Evolutionary conservation across 2,113 vertebrate species (phyloP).

Genomic region (Lagenorhynchus albirostris): DNA sequence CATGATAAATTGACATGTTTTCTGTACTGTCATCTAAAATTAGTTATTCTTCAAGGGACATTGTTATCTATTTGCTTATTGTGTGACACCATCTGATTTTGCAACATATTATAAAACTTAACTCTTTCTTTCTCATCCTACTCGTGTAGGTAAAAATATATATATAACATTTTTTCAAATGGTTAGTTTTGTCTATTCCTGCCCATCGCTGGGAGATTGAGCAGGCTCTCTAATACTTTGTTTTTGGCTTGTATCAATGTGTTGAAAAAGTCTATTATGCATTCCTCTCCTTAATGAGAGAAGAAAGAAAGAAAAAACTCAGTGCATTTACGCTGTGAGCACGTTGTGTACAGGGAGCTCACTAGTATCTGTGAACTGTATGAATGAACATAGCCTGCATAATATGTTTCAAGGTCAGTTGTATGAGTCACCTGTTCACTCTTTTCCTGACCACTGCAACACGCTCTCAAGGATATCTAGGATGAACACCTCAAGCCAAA

Average conservation of each 20-base stretch:
- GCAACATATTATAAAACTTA: not conserved
- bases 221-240: not conserved
- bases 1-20: constrained; percentile 45
- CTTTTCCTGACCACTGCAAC: not conserved
- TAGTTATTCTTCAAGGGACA: constrained; percentile 15
- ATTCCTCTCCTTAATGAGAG: not conserved
- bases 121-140: not conserved
- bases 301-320: not conserved
- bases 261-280: not conserved
- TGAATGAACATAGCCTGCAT: not conserved
- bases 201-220: not conserved
- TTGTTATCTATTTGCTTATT: constrained; percentile 54
- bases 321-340: not conserved
- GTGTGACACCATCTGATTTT: constrained; percentile 15
- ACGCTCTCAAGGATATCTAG: not conserved
- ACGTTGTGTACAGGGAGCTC: not conserved
- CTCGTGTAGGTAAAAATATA: not conserved
- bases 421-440: not conserved
- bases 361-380: not conserved
- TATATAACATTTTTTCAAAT: not conserved
- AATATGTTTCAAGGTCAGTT: not conserved
- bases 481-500: not conserved
- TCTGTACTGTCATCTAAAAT: constrained; percentile 62
- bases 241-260: not conserved
- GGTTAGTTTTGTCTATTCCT: not conserved